These are phyloP conservation scores for Drosophila sp. DNA, from an alignment of 1,140 invertebrate species.

Conservation along the genomic window DNA sequence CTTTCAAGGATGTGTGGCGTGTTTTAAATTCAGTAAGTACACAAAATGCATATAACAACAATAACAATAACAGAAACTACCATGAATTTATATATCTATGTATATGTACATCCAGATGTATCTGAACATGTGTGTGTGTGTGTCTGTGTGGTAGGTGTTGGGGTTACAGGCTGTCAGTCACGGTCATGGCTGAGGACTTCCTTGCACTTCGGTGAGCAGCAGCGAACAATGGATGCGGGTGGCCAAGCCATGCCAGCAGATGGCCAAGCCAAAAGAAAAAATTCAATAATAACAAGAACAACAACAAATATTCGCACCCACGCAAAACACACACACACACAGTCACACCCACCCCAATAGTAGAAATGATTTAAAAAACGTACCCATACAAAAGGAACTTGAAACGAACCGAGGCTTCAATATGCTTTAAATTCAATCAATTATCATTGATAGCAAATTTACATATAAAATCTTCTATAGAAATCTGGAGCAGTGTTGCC, in stretches of 20 bases:
- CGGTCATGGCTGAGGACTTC: constrained; percentile 57
- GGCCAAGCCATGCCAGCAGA: constrained; percentile 37
- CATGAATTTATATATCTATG: not conserved
- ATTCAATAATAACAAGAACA: constrained; percentile 64
- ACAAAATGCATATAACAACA: constrained; percentile 33
- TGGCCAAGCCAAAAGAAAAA: constrained; percentile 40
- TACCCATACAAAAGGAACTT: constrained; percentile 1
- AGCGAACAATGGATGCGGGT: constrained; percentile 40
- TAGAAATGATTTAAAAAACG: constrained; percentile 23
- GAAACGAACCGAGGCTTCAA: constrained; percentile 4
- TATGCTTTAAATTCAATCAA: constrained; percentile 22
- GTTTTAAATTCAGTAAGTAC: constrained; percentile 48
- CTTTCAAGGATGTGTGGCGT: constrained; percentile 44
- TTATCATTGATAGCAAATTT: not conserved
- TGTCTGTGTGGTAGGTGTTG: constrained; percentile 37
- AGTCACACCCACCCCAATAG: constrained; percentile 12
- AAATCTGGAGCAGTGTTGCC: no score
- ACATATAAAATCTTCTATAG: not conserved
- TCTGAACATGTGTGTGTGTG: not conserved
- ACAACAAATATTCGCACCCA: constrained; percentile 31
- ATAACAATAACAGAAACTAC: constrained; percentile 49
- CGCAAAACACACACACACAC: constrained; percentile 24
- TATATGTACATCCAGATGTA: not conserved
- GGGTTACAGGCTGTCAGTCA: constrained; percentile 66
- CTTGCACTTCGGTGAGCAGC: constrained; percentile 23